These are phyloP conservation scores for Sander lucioperca DNA, from an alignment of 2,113 vertebrate species.

Conservation along the genomic window DNA sequence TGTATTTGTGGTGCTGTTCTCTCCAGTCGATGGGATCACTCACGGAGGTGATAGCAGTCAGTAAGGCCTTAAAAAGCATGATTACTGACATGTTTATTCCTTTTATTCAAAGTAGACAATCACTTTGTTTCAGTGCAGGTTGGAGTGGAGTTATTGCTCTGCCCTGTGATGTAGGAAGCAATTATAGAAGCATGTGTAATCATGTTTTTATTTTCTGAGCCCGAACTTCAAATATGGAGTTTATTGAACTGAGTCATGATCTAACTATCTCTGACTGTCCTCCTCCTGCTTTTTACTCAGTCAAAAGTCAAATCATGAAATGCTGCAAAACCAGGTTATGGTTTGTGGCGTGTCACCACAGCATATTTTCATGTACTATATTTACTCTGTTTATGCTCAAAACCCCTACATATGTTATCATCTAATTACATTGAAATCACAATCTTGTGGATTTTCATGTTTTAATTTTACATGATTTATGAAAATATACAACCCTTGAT, in stretches of 20 bases:
- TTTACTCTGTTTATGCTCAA: not conserved
- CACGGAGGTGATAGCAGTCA: slow-evolving; percentile 19
- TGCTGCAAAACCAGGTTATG: slow-evolving; percentile 39
- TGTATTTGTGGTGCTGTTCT: slow-evolving; percentile 20
- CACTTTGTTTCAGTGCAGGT: slow-evolving; percentile 26
- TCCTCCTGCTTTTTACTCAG: not conserved
- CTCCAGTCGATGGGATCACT: slow-evolving; percentile 43
- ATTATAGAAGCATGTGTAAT: slow-evolving; percentile 52
- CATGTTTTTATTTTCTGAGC: slow-evolving; percentile 37
- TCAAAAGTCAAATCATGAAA: not conserved
- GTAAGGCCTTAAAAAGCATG: slow-evolving; percentile 13
- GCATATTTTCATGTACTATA: not conserved
- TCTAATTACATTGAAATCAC: not conserved
- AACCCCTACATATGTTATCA: not conserved
- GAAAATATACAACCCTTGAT: not conserved
- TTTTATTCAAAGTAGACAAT: slow-evolving; percentile 59
- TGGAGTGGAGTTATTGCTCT: slow-evolving; percentile 27
- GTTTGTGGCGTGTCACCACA: slow-evolving; percentile 39
- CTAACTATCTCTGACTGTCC: slow-evolving; percentile 13
- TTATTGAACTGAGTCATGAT: slow-evolving; percentile 11
- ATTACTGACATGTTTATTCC: slow-evolving; percentile 65
- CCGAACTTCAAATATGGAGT: slow-evolving; percentile 34
- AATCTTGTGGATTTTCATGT: not conserved
- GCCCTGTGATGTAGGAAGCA: slow-evolving; percentile 22
- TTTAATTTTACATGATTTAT: not conserved